Conservation (phyloP, 1,140 invertebrate species). For the Zaprionus davidi region DNA sequence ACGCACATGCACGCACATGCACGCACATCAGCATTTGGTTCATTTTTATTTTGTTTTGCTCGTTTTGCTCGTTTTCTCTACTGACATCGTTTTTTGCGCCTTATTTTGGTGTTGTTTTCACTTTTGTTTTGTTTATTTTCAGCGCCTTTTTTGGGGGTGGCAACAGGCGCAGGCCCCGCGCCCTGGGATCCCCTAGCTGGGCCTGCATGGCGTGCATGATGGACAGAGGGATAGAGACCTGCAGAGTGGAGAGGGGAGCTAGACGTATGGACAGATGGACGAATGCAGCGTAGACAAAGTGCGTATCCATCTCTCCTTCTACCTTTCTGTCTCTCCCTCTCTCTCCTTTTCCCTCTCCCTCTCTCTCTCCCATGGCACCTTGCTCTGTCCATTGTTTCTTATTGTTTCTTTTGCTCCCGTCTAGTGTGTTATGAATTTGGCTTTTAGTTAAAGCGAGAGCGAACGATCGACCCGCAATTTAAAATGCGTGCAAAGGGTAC, state of each 20-base stretch:
- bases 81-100: constrained; percentile 73
- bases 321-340: neutral
- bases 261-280: constrained; percentile 8
- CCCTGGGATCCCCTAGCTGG: constrained; percentile 12
- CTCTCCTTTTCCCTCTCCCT: neutral
- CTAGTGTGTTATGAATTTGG: constrained; percentile 8
- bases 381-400: neutral
- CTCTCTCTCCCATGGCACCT: neutral
- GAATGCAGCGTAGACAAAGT: constrained; percentile 40
- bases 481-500: neutral
- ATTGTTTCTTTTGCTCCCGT: neutral
- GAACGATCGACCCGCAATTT: neutral
- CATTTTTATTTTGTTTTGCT: constrained; percentile 80
- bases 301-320: constrained; percentile 19
- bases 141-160: constrained; percentile 40
- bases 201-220: neutral
- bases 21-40: constrained; percentile 64
- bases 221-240: too few relatives aligned
- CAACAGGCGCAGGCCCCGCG: constrained; percentile 36
- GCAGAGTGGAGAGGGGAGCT: neutral
- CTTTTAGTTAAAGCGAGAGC: neutral
- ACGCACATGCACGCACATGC: constrained; percentile 13
- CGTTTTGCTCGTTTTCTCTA: constrained; percentile 79
- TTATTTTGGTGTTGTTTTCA: constrained; percentile 71
- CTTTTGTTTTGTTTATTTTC: constrained; percentile 78